Evolutionary conservation across 2,888 invertebrate genomes (phyloP).

Genomic region (Tenthredo livida): DNA sequence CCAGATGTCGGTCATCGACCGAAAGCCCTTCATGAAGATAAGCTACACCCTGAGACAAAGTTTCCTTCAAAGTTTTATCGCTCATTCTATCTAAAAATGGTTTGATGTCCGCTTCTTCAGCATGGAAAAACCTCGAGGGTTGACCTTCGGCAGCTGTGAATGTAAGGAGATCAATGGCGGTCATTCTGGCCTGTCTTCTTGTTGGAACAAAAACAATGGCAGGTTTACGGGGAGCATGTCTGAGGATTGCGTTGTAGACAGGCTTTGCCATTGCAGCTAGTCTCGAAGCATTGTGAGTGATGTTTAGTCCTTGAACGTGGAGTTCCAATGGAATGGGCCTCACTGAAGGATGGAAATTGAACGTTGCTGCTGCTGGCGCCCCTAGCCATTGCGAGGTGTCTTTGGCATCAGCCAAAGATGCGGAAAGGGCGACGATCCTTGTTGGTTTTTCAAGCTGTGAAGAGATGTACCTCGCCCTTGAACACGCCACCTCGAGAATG

Average conservation of each 20-base stretch:
- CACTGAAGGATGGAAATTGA: constrained; percentile 99
- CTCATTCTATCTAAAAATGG: constrained; percentile 93
- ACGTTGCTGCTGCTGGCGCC: constrained; percentile 94
- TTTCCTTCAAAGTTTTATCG: constrained; percentile 95
- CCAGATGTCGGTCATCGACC: constrained; percentile 90
- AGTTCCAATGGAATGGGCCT: constrained; percentile 96
- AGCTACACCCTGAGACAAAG: constrained; percentile 96
- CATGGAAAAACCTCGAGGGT: constrained; percentile 93
- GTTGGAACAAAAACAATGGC: constrained; percentile 95
- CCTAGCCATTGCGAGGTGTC: constrained; percentile 98
- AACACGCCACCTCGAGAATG: constrained; percentile 95
- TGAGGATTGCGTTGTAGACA: constrained; percentile 94
- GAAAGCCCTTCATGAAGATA: constrained; percentile 98
- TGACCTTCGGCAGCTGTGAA: constrained; percentile 94
- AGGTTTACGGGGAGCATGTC: constrained; percentile 91
- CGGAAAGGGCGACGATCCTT: constrained; percentile 95
- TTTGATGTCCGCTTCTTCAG: constrained; percentile 91
- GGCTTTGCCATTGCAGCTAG: constrained; percentile 99
- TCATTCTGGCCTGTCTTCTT: constrained; percentile 93
- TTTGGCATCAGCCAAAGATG: constrained; percentile 96
- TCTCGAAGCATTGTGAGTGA: constrained; percentile 97
- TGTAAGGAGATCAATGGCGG: constrained; percentile 97
- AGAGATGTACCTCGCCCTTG: constrained; percentile 96
- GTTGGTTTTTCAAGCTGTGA: constrained; percentile 95
- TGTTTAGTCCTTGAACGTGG: constrained; percentile 97